A percentile compares a stretch with the other conserved stretches of the same genome.
Conservation (phyloP, 2,113 vertebrate genomes). For the Oreochromis tanganicae region DNA sequence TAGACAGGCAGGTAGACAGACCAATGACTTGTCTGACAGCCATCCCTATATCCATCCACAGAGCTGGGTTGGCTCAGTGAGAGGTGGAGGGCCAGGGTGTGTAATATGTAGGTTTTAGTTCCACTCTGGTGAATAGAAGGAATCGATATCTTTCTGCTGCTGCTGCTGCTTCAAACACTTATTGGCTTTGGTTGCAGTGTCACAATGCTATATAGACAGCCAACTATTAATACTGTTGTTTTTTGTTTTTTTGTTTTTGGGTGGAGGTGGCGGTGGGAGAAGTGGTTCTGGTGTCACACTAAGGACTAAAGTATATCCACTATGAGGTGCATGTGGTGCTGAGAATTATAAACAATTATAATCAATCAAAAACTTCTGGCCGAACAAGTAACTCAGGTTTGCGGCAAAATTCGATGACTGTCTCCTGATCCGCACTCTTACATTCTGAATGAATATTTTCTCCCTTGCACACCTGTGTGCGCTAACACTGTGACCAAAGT, state of each 20-base stretch:
- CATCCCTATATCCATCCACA: not conserved
- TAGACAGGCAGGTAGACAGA: constrained; percentile 37
- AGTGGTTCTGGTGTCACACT: constrained; percentile 24
- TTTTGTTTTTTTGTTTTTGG: constrained; percentile 12
- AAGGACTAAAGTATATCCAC: constrained; percentile 19
- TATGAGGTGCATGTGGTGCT: not conserved
- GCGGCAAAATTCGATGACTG: not conserved
- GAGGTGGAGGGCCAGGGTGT: constrained; percentile 49
- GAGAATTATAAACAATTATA: not conserved
- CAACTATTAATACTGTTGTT: constrained; percentile 57
- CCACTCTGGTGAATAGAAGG: constrained; percentile 66
- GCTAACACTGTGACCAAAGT: not conserved
- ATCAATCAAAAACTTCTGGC: not conserved
- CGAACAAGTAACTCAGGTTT: not conserved
- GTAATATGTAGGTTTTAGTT: constrained; percentile 71
- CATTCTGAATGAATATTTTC: not conserved
- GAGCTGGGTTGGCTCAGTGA: constrained; percentile 18
- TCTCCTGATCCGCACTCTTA: not conserved
- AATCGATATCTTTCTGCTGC: constrained; percentile 64
- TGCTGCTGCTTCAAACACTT: constrained; percentile 62
- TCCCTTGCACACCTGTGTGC: not conserved
- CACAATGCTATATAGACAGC: constrained; percentile 65
- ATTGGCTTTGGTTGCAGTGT: constrained; percentile 66
- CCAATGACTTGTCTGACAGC: constrained; percentile 39
- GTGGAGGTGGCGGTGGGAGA: not conserved